phyloP scores from a whole-genome alignment of 2,888 invertebrate species.

The Drosophila nigritarsus region DNA sequence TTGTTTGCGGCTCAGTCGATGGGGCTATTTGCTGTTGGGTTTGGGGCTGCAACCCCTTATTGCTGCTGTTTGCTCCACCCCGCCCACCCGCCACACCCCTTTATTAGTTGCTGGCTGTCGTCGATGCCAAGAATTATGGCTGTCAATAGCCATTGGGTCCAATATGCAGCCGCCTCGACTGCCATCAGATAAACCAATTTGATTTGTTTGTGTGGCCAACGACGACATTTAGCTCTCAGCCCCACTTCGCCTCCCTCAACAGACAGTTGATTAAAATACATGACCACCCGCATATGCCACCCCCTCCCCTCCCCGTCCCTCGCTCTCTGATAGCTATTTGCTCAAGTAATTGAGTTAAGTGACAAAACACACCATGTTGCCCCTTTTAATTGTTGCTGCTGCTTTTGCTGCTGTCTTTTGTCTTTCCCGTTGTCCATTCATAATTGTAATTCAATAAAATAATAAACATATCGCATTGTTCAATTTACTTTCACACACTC shows the following conservation, averaged over 20 bases:
- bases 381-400: slow-evolving; percentile 24
- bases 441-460: slow-evolving; percentile 81
- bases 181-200: slow-evolving; percentile 61
- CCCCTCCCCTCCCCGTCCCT: background rate
- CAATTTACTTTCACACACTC: slow-evolving; percentile 73
- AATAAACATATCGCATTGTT: slow-evolving; percentile 77
- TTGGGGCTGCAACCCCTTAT: slow-evolving; percentile 36
- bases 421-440: slow-evolving; percentile 51
- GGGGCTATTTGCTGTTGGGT: slow-evolving; percentile 3
- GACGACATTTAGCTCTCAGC: background rate
- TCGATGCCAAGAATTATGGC: slow-evolving; percentile 68
- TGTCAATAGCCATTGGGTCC: slow-evolving; percentile 57
- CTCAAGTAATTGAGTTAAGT: slow-evolving; percentile 69
- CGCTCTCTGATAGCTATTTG: slow-evolving; percentile 41
- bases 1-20: slow-evolving; percentile 70
- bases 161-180: slow-evolving; percentile 32
- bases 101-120: slow-evolving; percentile 66
- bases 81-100: slow-evolving; percentile 2
- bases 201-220: slow-evolving; percentile 56
- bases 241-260: background rate
- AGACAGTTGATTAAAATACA: slow-evolving; percentile 57
- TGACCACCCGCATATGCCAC: slow-evolving; percentile 19
- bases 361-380: slow-evolving; percentile 45
- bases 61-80: slow-evolving; percentile 33
- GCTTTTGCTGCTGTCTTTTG: background rate